phyloP scores from a whole-genome alignment of 2,888 invertebrate genomes.

The Megamerina dolium region DNA sequence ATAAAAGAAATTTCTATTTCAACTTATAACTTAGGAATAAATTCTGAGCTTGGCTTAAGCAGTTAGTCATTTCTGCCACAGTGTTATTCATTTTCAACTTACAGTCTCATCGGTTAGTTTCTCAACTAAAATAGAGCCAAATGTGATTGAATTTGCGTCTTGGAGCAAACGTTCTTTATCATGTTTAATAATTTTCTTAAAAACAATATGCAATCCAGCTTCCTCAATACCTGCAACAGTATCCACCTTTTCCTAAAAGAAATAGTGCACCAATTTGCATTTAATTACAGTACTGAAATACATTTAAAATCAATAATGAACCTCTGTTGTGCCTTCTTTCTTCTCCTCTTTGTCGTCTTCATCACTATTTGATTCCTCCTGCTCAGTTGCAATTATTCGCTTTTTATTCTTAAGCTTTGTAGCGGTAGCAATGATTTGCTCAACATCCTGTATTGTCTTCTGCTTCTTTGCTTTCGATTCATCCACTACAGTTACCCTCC shows the following conservation, averaged over 20 bases:
- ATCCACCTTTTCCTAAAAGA: slow-evolving; percentile 10
- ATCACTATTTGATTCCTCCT: slow-evolving; percentile 3
- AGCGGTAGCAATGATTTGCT: slow-evolving; percentile 32
- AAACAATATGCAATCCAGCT: slow-evolving; percentile 66
- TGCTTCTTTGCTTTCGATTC: slow-evolving; percentile 23
- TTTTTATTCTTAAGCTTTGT: slow-evolving; percentile 32
- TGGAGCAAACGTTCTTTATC: slow-evolving; percentile 53
- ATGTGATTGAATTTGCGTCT: slow-evolving; percentile 47
- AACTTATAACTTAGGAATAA: too few species aligned
- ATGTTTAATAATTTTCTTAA: slow-evolving; percentile 67
- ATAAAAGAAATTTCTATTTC: too few species aligned
- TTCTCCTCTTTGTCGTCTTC: slow-evolving; percentile 13
- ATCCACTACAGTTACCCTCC: slow-evolving; percentile 50
- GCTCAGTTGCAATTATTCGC: slow-evolving; percentile 3
- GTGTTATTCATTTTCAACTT: slow-evolving; percentile 28
- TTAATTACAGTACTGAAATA: background rate
- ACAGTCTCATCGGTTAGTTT: slow-evolving; percentile 55
- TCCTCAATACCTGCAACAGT: slow-evolving; percentile 59
- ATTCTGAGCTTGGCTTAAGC: too few species aligned
- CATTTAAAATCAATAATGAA: background rate
- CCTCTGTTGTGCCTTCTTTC: slow-evolving; percentile 17
- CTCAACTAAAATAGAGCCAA: slow-evolving; percentile 56
- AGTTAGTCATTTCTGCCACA: too few species aligned
- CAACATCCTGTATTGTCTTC: slow-evolving; percentile 28
- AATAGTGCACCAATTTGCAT: background rate